phyloP scores from a whole-genome alignment of 35 echinoderm and acorn worm species.

The Antedon bifida region DNA sequence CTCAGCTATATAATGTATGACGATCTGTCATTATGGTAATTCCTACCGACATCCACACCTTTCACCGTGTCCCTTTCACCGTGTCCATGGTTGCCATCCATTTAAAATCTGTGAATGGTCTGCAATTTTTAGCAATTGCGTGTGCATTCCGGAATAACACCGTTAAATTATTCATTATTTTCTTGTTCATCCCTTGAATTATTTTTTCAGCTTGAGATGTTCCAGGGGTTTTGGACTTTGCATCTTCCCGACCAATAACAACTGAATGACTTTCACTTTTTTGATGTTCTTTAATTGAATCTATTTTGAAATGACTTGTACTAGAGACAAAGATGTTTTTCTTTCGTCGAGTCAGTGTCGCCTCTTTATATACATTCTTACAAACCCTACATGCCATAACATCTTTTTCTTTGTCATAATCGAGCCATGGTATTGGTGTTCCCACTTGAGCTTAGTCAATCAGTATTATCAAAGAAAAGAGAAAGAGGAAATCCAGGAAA shows the following conservation, averaged over 20 bases:
- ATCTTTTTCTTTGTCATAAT: constrained; percentile 3
- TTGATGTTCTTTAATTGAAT: constrained; percentile 14
- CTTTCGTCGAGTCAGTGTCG: background rate
- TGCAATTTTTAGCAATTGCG: constrained; percentile 22
- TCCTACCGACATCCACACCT: constrained; percentile 18
- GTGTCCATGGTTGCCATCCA: constrained; percentile 22
- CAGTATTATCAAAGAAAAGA: too few species aligned
- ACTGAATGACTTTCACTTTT: constrained; percentile 26
- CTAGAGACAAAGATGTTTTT: constrained; percentile 12
- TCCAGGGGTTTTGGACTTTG: constrained; percentile 7
- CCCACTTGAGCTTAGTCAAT: constrained; percentile 20
- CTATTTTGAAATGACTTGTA: background rate
- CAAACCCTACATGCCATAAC: constrained; percentile 16
- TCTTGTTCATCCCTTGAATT: constrained; percentile 5
- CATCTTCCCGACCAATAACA: constrained; percentile 5
- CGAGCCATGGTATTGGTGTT: constrained; percentile 17
- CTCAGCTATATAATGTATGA: background rate
- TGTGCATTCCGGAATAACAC: constrained; percentile 34
- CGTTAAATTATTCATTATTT: constrained; percentile 3
- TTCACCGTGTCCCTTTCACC: constrained; percentile 19
- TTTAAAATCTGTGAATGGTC: constrained; percentile 16
- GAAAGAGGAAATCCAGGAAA: too few species aligned
- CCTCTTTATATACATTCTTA: background rate
- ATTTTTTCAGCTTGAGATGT: constrained; percentile 14
- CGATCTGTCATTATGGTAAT: constrained; percentile 14